Percentiles rank a stretch among this genome's conserved stretches.
Evolutionary conservation across 1,140 invertebrate genomes (phyloP).

Genomic region (Adoxophyes honmai): DNA sequence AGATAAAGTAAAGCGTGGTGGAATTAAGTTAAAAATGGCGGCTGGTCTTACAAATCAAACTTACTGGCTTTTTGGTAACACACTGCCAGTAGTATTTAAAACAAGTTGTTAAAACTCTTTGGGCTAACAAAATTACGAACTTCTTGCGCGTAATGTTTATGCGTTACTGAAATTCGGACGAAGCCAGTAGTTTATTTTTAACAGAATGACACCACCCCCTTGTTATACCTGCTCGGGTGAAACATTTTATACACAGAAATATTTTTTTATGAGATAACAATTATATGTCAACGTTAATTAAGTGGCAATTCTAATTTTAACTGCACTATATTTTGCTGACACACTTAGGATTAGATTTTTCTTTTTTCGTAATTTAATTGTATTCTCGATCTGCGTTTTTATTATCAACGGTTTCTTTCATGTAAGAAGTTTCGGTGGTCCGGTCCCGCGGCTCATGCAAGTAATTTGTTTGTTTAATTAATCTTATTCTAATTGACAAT

Average conservation of each 20-base stretch:
- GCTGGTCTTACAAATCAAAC: constrained; percentile 1
- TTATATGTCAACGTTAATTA: constrained; percentile 75
- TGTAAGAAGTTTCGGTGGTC: constrained; percentile 45
- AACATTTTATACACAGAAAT: constrained; percentile 75
- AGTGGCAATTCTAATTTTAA: constrained; percentile 73
- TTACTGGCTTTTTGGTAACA: neutral
- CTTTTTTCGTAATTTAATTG: constrained; percentile 72
- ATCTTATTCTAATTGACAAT: constrained; percentile 39
- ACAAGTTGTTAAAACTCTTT: constrained; percentile 13
- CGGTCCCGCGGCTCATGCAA: constrained; percentile 45
- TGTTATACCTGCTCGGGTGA: constrained; percentile 63
- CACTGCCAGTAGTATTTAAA: constrained; percentile 12
- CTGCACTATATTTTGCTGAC: constrained; percentile 76
- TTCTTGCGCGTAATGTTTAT: neutral
- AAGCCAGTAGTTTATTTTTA: constrained; percentile 28
- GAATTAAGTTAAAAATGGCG: constrained; percentile 42
- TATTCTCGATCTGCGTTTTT: constrained; percentile 75
- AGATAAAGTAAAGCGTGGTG: constrained; percentile 49
- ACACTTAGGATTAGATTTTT: constrained; percentile 69
- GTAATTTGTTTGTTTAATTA: constrained; percentile 64
- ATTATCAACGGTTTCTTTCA: constrained; percentile 56
- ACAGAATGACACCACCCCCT: constrained; percentile 43
- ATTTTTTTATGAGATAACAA: constrained; percentile 63
- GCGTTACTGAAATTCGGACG: neutral
- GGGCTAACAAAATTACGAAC: neutral